A percentile compares a stretch with the other conserved stretches of the same genome.
phyloP scores from a whole-genome alignment of 1,140 invertebrate species.

The Drosophila nigrodunni region DNA sequence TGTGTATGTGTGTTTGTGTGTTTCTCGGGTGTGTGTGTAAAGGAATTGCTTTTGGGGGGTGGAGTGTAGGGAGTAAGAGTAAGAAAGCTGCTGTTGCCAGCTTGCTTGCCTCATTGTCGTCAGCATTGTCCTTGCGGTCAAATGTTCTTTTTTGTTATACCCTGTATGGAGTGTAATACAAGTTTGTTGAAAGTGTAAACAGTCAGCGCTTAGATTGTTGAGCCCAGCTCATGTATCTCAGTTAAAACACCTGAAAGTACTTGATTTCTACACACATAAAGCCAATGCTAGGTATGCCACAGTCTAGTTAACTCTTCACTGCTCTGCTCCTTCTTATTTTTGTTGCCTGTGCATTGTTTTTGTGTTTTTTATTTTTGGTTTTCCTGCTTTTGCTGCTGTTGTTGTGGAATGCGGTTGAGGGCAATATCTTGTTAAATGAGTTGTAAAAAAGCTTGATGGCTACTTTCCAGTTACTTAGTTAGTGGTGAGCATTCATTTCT shows the following conservation, averaged over 20 bases:
- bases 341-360: too few relatives aligned
- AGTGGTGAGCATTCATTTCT: conserved; percentile 18
- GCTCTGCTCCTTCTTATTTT: too few relatives aligned
- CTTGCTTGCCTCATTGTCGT: conserved; percentile 48
- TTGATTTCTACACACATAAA: too few relatives aligned
- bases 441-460: conserved; percentile 71
- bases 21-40: conserved; percentile 1
- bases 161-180: too few relatives aligned
- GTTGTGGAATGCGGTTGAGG: conserved; percentile 5
- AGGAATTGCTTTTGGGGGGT: neutral
- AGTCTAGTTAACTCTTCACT: too few relatives aligned
- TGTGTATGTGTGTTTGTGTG: conserved; percentile 13
- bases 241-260: too few relatives aligned
- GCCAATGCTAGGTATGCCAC: too few relatives aligned
- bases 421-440: conserved; percentile 72
- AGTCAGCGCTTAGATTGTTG: too few relatives aligned
- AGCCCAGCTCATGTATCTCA: too few relatives aligned
- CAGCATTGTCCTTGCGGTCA: conserved; percentile 43
- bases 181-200: too few relatives aligned
- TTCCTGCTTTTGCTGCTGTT: neutral
- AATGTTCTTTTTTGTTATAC: neutral
- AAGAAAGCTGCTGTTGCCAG: conserved; percentile 30
- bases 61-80: neutral
- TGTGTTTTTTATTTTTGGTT: conserved; percentile 18
- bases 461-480: conserved; percentile 37